phyloP scores from a whole-genome alignment of 2,113 vertebrate species.

The Rhipidura dahli region DNA sequence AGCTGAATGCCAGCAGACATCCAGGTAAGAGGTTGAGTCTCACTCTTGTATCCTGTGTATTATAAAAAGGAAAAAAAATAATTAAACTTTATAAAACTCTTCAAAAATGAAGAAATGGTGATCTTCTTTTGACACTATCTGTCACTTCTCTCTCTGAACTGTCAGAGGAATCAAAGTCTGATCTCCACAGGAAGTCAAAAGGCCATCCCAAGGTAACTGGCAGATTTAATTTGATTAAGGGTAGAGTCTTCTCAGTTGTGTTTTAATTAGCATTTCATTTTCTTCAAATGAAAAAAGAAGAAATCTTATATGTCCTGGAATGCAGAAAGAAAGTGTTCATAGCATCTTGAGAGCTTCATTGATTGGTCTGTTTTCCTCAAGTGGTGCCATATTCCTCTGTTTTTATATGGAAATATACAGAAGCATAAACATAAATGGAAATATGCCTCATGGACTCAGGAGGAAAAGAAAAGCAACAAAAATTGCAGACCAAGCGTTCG shows the following conservation, averaged over 20 bases:
- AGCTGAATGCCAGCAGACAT: background rate
- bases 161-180: background rate
- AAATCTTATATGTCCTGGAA: background rate
- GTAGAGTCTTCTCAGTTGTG: background rate
- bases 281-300: background rate
- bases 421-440: background rate
- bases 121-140: background rate
- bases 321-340: background rate
- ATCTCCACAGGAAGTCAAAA: background rate
- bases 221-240: background rate
- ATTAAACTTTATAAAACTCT: background rate
- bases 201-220: background rate
- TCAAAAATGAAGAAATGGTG: background rate
- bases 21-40: background rate
- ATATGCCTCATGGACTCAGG: background rate
- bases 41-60: background rate
- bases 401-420: background rate
- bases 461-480: background rate
- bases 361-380: background rate
- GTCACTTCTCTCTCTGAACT: background rate
- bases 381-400: background rate
- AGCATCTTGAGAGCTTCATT: background rate
- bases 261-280: slow-evolving; percentile 26
- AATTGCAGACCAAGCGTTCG: background rate
- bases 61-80: background rate